Base-by-base conservation (phyloP, 2,888 invertebrate species). In the Leptopterna dolabrata region DNA sequence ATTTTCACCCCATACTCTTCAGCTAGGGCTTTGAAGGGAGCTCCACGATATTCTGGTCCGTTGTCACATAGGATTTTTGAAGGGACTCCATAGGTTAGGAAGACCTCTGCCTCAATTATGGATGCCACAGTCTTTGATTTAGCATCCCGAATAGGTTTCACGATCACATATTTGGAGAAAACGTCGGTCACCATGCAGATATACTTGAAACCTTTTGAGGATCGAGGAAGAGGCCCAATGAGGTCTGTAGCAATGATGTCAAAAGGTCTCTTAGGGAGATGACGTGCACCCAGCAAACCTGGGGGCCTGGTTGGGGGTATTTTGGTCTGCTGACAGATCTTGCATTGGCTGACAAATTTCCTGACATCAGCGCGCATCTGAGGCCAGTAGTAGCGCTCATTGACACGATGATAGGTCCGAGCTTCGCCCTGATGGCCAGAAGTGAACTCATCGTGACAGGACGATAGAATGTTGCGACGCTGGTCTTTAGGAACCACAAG, bases 381-480 rank as follows among this genome's bases (percentile, higher is more conserved):
- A n/a, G n/a, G n/a, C n/a, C 90, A 90, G 70, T 88, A 90, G 51
- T 88, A 90, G 7, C 51, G 43, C 14, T 81, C 1, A 0, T 81
- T 14, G 9, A 89, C 45, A 9, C 90, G 81, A 0, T 83, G 63
- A 11, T 78, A 89, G n/a, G n/a, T 41, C n/a, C n/a, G n/a, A n/a
- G n/a, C n/a, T n/a, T n/a, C n/a, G n/a, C n/a, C n/a, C n/a, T n/a
- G n/a, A n/a, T n/a, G n/a, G n/a, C n/a, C n/a, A n/a, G n/a, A n/a
- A n/a, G n/a, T n/a, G n/a, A n/a, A n/a, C n/a, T n/a, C 70, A 29
- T 82, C 45, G 19, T 82, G 82, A 45, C 29, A 41, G 30, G 80
- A n/a, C 14, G 41, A 27, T 0, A 83, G n/a, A 45, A 85, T 84
- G 30, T 87, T 2, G n/a, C n/a, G n/a, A n/a, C n/a, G n/a, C n/a